Evolutionary conservation across 2,888 invertebrate genomes (phyloP).

Genomic region (Zonitis immaculata): DNA sequence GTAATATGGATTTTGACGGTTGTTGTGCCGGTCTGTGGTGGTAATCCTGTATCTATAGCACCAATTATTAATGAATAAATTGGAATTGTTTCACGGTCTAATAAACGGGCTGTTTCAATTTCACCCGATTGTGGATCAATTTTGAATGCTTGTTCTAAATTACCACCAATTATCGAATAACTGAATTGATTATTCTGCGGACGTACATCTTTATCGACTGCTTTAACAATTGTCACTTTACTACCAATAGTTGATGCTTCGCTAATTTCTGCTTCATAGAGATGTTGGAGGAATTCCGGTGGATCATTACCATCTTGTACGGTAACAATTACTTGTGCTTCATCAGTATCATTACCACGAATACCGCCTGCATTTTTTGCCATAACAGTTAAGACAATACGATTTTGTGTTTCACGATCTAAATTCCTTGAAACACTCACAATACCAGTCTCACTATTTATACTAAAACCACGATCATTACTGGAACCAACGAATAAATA

Average conservation of each 20-base stretch:
- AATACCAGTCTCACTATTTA: constrained; percentile 78
- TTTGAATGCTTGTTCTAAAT: constrained; percentile 77
- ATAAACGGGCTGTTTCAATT: constrained; percentile 66
- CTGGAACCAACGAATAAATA: constrained; percentile 92
- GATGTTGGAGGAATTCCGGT: constrained; percentile 78
- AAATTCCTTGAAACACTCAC: constrained; percentile 77
- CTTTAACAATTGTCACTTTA: constrained; percentile 71
- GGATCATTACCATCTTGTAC: constrained; percentile 97
- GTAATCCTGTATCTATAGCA: constrained; percentile 82
- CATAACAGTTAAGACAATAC: constrained; percentile 85
- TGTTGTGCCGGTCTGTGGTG: constrained; percentile 89
- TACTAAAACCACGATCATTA: constrained; percentile 84
- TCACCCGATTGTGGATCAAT: constrained; percentile 82
- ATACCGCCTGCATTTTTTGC: constrained; percentile 95
- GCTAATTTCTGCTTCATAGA: constrained; percentile 74
- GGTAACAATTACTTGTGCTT: constrained; percentile 88
- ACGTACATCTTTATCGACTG: constrained; percentile 86
- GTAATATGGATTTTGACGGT: constrained; percentile 72
- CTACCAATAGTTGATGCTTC: constrained; percentile 76
- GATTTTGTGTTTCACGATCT: constrained; percentile 83
- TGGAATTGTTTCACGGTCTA: constrained; percentile 78
- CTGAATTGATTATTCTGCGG: constrained; percentile 89
- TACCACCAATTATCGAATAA: constrained; percentile 83
- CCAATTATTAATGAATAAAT: constrained; percentile 74
- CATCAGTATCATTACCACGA: constrained; percentile 90